Conservation (phyloP, 2,797 vertebrate genomes). For the Chloroceryle inda region DNA sequence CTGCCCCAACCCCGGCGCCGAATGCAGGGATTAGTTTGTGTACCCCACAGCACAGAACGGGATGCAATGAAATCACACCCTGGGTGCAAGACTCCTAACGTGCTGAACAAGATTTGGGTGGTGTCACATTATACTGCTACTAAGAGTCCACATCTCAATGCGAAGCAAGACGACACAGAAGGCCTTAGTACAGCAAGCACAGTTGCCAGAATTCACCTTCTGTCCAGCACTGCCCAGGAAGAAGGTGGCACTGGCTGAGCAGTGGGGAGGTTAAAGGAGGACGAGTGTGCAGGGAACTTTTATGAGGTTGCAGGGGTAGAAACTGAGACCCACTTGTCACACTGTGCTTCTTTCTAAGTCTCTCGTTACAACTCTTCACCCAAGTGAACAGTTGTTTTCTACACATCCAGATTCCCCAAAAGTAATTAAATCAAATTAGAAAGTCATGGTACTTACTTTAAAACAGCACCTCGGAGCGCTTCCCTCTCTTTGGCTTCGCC, state of each 20-base stretch:
- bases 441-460: constrained; percentile 88
- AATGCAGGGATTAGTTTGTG: neutral
- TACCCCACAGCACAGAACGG: neutral
- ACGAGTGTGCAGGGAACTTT: neutral
- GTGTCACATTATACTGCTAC: neutral
- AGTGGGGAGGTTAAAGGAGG: neutral
- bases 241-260: neutral
- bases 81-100: neutral
- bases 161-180: neutral
- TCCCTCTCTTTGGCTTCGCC: constrained; percentile 97
- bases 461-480: constrained; percentile 95
- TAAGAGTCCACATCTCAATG: neutral
- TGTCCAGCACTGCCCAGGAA: neutral
- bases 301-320: neutral
- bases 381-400: neutral
- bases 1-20: neutral
- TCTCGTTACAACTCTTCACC: accelerated
- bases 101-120: neutral
- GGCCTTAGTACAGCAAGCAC: neutral
- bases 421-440: neutral
- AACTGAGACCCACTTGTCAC: neutral
- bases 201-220: neutral
- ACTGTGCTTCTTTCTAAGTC: neutral
- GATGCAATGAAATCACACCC: neutral
- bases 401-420: neutral